Conservation (phyloP, 2,888 invertebrate species). For the Microdon myrmicae region DNA sequence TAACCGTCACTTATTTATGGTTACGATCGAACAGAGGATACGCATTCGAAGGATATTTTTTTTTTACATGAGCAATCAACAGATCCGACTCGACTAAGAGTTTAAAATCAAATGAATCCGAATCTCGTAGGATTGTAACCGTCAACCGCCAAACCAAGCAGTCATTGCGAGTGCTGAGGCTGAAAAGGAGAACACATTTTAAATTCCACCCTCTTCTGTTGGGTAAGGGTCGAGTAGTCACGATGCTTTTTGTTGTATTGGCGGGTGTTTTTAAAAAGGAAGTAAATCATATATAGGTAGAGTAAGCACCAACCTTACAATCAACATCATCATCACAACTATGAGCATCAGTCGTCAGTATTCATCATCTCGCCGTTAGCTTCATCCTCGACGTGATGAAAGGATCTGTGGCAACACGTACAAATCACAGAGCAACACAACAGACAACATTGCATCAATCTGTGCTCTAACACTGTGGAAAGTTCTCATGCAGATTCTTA, state of each 20-base stretch:
- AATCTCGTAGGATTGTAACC: conserved; percentile 46
- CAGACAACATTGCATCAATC: conserved; percentile 53
- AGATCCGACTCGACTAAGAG: conserved; percentile 65
- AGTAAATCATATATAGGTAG: conserved; percentile 51
- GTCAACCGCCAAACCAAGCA: conserved; percentile 37
- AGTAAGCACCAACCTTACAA: conserved; percentile 32
- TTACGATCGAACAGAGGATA: background rate
- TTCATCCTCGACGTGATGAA: too few relatives aligned
- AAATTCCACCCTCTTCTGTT: conserved; percentile 41
- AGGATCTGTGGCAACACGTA: conserved; percentile 40
- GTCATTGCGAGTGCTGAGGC: conserved; percentile 48
- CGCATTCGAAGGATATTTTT: background rate
- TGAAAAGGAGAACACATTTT: conserved; percentile 48
- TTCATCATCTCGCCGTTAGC: too few relatives aligned
- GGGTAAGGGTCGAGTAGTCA: conserved; percentile 38
- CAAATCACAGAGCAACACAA: conserved; percentile 49
- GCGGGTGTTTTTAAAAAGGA: conserved; percentile 45
- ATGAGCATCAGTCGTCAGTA: conserved; percentile 27
- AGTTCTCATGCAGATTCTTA: conserved; percentile 38
- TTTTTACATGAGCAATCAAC: conserved; percentile 37
- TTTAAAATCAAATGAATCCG: conserved; percentile 67
- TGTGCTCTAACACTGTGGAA: conserved; percentile 34
- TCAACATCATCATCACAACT: conserved; percentile 22
- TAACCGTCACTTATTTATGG: background rate
- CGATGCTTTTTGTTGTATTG: conserved; percentile 46